Conservation (phyloP, 2,797 vertebrate genomes). For the Arremon brunneinucha region DNA sequence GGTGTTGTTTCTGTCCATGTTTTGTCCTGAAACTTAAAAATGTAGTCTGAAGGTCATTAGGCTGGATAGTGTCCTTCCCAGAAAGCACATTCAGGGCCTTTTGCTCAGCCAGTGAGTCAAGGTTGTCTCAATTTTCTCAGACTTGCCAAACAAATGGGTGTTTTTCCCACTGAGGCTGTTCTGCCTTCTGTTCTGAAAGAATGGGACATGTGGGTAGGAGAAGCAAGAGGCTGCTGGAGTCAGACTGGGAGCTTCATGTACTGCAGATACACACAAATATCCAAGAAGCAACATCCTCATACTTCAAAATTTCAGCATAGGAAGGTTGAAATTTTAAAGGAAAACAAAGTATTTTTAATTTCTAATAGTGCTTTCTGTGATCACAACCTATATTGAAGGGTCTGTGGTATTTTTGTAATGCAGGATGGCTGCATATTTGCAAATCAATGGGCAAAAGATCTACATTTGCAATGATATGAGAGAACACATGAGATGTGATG, state of each 20-base stretch:
- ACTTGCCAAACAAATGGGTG: neutral
- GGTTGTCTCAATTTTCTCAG: neutral
- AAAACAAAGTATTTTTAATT: constrained; percentile 11
- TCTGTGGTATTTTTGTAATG: neutral
- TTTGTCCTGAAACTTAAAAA: neutral
- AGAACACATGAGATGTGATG: neutral
- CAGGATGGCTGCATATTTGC: neutral
- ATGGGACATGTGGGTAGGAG: neutral
- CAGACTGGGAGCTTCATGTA: neutral
- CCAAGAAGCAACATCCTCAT: neutral
- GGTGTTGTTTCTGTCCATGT: neutral
- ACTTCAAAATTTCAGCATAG: neutral
- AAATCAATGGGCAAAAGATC: neutral
- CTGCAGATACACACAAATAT: neutral
- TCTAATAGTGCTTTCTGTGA: neutral
- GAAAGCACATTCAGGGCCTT: neutral
- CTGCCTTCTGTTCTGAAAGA: neutral
- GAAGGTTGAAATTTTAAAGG: neutral
- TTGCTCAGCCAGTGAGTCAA: neutral
- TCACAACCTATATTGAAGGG: neutral
- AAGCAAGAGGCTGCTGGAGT: neutral
- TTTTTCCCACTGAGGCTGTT: neutral
- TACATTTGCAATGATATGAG: neutral
- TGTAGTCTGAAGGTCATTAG: neutral
- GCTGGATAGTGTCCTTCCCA: neutral